Percentiles rank a stretch among this genome's conserved stretches.
These are phyloP conservation scores for Phorcus lineatus DNA, from an alignment of 2,888 invertebrate species.

Conservation along the genomic window DNA sequence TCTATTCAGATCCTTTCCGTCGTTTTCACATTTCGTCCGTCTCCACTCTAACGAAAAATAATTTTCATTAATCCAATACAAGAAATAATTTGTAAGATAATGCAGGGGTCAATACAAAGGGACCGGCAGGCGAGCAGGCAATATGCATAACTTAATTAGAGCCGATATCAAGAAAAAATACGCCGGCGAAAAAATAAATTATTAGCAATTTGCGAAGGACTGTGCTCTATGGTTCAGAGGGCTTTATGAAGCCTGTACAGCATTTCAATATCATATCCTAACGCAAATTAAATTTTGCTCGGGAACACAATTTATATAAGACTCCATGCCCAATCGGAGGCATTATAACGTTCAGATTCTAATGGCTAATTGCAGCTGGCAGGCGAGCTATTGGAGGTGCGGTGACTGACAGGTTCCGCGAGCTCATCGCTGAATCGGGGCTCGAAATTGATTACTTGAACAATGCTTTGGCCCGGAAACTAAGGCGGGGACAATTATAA, in stretches of 20 bases:
- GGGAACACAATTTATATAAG: conserved; percentile 18
- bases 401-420: conserved; percentile 4
- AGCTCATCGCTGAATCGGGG: conserved; percentile 8
- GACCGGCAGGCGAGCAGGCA: not conserved
- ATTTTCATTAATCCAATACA: conserved; percentile 22
- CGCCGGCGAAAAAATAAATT: not conserved
- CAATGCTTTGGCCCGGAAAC: conserved; percentile 11
- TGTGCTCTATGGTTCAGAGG: not conserved
- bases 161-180: not conserved
- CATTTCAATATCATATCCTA: conserved; percentile 23
- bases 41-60: not conserved
- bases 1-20: not conserved
- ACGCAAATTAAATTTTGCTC: conserved; percentile 17
- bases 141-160: conserved; percentile 24
- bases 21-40: not conserved
- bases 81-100: conserved; percentile 23
- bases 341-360: conserved; percentile 15
- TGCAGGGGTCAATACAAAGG: conserved; percentile 8
- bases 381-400: conserved; percentile 1
- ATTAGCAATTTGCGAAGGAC: conserved; percentile 15
- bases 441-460: conserved; percentile 16
- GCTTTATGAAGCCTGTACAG: conserved; percentile 3
- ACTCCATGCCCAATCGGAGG: conserved; percentile 2
- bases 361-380: conserved; percentile 23
- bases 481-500: conserved; percentile 19